Evolutionary conservation across 1,140 invertebrate genomes (phyloP).

Genomic region (Hormaphis cornu): DNA sequence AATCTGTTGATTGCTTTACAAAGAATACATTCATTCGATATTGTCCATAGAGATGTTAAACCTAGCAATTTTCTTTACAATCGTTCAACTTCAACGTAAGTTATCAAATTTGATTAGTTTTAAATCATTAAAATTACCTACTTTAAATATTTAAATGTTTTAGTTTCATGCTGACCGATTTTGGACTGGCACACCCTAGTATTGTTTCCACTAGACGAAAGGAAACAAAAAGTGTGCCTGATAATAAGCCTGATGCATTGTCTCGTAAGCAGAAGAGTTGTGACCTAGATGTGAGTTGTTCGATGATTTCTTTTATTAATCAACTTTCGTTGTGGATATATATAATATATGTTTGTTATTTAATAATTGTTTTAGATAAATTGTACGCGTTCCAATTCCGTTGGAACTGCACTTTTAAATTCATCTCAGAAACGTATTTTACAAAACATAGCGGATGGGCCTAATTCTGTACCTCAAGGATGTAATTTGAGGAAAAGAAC

Average conservation of each 20-base stretch:
- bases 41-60: constrained; percentile 89
- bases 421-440: constrained; percentile 22
- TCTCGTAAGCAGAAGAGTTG: background rate
- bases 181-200: constrained; percentile 66
- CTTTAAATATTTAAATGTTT: constrained; percentile 24
- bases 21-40: constrained; percentile 71
- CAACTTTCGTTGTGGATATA: too few relatives aligned
- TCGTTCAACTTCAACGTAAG: constrained; percentile 59
- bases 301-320: background rate
- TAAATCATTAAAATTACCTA: background rate
- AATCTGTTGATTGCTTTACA: constrained; percentile 68
- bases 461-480: constrained; percentile 14
- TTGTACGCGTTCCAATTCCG: background rate
- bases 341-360: background rate
- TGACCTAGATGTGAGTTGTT: background rate
- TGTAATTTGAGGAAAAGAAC: constrained; percentile 26
- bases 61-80: constrained; percentile 87
- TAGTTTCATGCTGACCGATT: constrained; percentile 72
- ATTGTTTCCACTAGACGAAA: constrained; percentile 1
- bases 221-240: background rate
- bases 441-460: constrained; percentile 17
- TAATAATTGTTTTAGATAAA: background rate
- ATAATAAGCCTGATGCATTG: background rate
- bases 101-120: constrained; percentile 28
- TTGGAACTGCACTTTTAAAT: constrained; percentile 2